A percentile compares a stretch with the other conserved stretches of the same genome.
Conservation (phyloP, 2,888 invertebrate species). For the Gastracanthus pulcherrimus region DNA sequence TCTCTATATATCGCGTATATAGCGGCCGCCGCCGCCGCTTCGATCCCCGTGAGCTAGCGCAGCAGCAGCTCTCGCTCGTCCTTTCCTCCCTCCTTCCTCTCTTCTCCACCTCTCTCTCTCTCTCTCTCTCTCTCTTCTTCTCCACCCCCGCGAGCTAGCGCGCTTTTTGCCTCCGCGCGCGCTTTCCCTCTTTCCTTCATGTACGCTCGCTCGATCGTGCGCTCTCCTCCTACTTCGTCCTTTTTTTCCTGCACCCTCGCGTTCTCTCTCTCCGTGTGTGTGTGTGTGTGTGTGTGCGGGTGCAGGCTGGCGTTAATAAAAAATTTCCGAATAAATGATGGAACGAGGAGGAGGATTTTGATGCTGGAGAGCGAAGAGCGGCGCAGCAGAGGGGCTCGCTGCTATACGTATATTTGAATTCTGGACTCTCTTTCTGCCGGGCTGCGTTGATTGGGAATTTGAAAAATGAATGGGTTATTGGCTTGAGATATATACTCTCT, state of each 20-base stretch:
- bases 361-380: background rate
- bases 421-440: slow-evolving; percentile 24
- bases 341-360: slow-evolving; percentile 31
- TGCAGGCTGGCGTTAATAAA: slow-evolving; percentile 53
- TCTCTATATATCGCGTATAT: slow-evolving; percentile 36
- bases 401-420: slow-evolving; percentile 46
- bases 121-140: slow-evolving; percentile 50
- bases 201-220: slow-evolving; percentile 48
- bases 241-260: slow-evolving; percentile 45
- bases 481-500: slow-evolving; percentile 51
- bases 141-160: slow-evolving; percentile 18
- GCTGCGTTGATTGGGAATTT: slow-evolving; percentile 56
- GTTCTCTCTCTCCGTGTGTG: slow-evolving; percentile 3
- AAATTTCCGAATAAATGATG: slow-evolving; percentile 60
- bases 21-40: slow-evolving; percentile 32
- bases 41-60: slow-evolving; percentile 44
- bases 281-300: background rate
- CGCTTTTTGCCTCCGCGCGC: slow-evolving; percentile 59
- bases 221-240: slow-evolving; percentile 28
- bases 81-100: slow-evolving; percentile 29
- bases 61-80: background rate
- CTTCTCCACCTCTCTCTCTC: slow-evolving; percentile 49
- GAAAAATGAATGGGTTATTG: slow-evolving; percentile 58
- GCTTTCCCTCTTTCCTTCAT: slow-evolving; percentile 54
- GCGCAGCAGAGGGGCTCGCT: background rate